Conservation (phyloP, 2,888 invertebrate species). For the Dromius quadrimaculatus region DNA sequence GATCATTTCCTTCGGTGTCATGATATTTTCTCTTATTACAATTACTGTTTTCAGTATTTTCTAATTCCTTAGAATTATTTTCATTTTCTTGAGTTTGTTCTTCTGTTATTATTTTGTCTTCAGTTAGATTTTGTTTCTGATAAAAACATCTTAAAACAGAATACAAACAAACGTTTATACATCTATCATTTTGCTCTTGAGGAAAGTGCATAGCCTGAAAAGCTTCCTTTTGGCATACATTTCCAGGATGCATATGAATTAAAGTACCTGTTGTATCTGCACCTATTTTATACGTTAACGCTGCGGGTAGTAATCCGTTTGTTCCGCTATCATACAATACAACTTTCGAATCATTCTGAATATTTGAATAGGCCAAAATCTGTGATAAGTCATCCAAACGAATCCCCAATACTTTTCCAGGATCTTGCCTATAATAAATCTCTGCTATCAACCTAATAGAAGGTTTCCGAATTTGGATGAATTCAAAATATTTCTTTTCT, state of each 20-base stretch:
- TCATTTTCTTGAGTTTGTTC: conserved; percentile 37
- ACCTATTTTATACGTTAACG: conserved; percentile 83
- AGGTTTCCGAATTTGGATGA: conserved; percentile 83
- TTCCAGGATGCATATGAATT: conserved; percentile 84
- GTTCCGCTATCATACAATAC: conserved; percentile 91
- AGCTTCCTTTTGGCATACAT: conserved; percentile 83
- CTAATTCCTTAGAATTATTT: conserved; percentile 35
- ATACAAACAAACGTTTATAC: conserved; percentile 82
- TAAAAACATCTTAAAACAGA: conserved; percentile 78
- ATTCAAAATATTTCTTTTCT: conserved; percentile 91
- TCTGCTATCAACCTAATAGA: conserved; percentile 85
- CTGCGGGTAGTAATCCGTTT: conserved; percentile 85
- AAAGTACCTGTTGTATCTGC: conserved; percentile 74
- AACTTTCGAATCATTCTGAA: conserved; percentile 82
- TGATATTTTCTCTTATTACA: conserved; percentile 61
- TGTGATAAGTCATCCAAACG: conserved; percentile 91
- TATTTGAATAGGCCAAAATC: conserved; percentile 84
- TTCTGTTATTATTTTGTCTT: conserved; percentile 26
- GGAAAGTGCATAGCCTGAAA: conserved; percentile 85
- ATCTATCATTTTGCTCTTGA: conserved; percentile 76
- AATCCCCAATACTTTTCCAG: conserved; percentile 80
- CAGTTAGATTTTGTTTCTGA: conserved; percentile 66
- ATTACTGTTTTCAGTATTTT: conserved; percentile 41
- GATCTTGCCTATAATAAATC: conserved; percentile 85
- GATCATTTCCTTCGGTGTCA: conserved; percentile 57